Evolutionary conservation across 2,797 vertebrate species (phyloP), one percentile per base, ranked within the genome.

Genomic region (Bovichtus variegatus): DNA sequence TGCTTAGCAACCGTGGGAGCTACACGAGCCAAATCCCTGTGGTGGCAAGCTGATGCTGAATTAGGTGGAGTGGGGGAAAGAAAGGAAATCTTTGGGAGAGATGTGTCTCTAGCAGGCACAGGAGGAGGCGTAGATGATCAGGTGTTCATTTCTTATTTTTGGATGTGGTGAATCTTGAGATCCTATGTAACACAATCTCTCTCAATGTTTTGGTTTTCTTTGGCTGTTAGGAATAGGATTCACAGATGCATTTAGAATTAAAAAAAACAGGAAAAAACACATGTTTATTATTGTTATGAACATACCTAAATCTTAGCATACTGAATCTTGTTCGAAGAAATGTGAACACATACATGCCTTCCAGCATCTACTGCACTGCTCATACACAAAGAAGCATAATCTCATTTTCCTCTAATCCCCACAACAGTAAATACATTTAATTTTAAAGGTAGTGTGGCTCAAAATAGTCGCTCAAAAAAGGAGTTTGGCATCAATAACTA

Each of bases 1-100:
- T 95, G 94, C 95, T 87, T 93, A 91, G 95, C 93, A 95, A 95
- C 95, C 90, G 15, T 59, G 60, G 81, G 94, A 94, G 91, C 91
- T 87, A 93, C 91, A 87, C 19, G 92, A 93, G 82, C 92, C 87
- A 93, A 94, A 95, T 95, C 93, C 93, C 90, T 40, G 61, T 87
- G 87, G 86, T 90, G 93, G 89, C 72, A 76, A 91, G 91, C 83
- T 90, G 93, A 94, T 93, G 94, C 90, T 90, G 91, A 94, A 93
- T 94, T 93, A 90, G 90, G 82, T 63, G 77, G 76, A 87, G 83
- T 72, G 85, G 85, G 80, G 74, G 68, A 74, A 83, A 82, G 72
- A 87, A 83, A 71, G 68, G 61, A 82, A 86, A 90, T 91, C 76
- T 89, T 87, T 78, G 66, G 70, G 83, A 87, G 84, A 90, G 74